Evolutionary conservation across 1,140 invertebrate species (phyloP).

Genomic region (Condylostylus longicornis): DNA sequence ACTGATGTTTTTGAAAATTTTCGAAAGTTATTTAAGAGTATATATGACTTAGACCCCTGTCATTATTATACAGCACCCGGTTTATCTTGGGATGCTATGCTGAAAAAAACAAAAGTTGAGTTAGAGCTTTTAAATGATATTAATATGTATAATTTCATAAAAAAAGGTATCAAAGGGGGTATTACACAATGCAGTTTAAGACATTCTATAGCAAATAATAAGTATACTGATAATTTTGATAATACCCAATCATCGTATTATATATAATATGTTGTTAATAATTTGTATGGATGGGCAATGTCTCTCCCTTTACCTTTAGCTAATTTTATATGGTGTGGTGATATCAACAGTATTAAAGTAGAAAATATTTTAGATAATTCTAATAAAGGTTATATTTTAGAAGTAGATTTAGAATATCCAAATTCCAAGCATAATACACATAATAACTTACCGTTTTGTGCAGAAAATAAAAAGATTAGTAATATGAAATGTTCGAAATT

Average conservation of each 20-base stretch:
- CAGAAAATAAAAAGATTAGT: constrained; percentile 20
- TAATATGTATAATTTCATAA: constrained; percentile 31
- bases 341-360: constrained; percentile 24
- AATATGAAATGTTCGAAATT: constrained; percentile 20
- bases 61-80: no score
- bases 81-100: no score
- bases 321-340: constrained; percentile 33
- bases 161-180: constrained; percentile 29
- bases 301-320: constrained; percentile 28
- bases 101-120: no score
- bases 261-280: constrained; percentile 36
- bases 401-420: constrained; percentile 31
- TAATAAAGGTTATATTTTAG: constrained; percentile 36
- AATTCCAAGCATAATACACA: constrained; percentile 35
- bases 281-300: constrained; percentile 39
- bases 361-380: constrained; percentile 25
- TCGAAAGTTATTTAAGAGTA: no score
- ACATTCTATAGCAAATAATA: constrained; percentile 34
- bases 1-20: no score
- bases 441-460: constrained; percentile 35
- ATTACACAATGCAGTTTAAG: constrained; percentile 26
- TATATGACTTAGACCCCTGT: no score
- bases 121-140: no score
- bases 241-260: constrained; percentile 17
- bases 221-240: constrained; percentile 32